Percentiles rank a stretch among this genome's conserved stretches.
These are phyloP conservation scores for Cirrhinus molitorella DNA, from an alignment of 2,797 vertebrate species.

Conservation along the genomic window DNA sequence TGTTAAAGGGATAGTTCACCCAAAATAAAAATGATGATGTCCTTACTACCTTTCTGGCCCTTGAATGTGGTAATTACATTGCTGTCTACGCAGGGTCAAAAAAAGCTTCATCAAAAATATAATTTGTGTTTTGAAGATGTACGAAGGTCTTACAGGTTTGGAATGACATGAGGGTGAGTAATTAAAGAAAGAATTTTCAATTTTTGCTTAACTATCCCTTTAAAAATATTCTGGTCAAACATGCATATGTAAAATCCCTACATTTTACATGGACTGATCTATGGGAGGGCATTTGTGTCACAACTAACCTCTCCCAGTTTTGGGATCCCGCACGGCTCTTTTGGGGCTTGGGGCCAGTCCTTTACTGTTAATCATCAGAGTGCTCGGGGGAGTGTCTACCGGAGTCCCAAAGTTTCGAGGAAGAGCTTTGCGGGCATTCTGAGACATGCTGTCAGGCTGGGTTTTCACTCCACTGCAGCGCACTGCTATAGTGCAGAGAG, in stretches of 20 bases:
- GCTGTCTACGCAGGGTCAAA: too few species aligned
- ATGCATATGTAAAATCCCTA: background rate
- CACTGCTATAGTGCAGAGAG: slow-evolving; percentile 81
- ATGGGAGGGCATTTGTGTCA: background rate
- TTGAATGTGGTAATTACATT: too few species aligned
- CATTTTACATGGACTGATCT: background rate
- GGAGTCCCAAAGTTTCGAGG: slow-evolving; percentile 93
- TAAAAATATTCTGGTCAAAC: background rate
- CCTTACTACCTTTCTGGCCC: too few species aligned
- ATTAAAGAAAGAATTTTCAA: too few species aligned
- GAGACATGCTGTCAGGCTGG: slow-evolving; percentile 98
- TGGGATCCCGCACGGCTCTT: slow-evolving; percentile 95
- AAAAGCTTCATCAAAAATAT: too few species aligned
- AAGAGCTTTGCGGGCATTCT: slow-evolving; percentile 91
- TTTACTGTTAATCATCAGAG: slow-evolving; percentile 86
- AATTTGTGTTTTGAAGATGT: too few species aligned
- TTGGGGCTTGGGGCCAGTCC: slow-evolving; percentile 95
- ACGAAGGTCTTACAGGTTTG: too few species aligned
- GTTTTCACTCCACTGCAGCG: slow-evolving; percentile 92
- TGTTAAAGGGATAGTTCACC: too few species aligned
- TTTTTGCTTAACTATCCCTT: too few species aligned
- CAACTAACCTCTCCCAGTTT: slow-evolving; percentile 93
- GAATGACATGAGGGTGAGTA: too few species aligned
- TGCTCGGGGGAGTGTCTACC: slow-evolving; percentile 92
- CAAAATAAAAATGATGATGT: too few species aligned